Percentiles rank a stretch among this genome's conserved stretches.
Conservation (phyloP, 2,797 vertebrate genomes). For the Glyptemys insculpta region DNA sequence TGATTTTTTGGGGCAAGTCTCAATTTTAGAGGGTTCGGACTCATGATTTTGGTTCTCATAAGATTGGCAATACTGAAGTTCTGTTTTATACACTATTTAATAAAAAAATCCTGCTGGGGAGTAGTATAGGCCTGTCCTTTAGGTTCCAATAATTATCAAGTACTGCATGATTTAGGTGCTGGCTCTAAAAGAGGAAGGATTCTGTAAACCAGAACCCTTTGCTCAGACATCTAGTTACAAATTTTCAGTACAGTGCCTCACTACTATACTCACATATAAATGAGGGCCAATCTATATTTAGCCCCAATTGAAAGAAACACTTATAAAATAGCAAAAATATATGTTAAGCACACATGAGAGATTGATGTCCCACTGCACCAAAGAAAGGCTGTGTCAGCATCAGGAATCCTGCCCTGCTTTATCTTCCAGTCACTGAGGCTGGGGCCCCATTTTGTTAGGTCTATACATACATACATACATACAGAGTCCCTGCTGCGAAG, state of each 20-base stretch:
- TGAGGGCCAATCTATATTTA: not conserved
- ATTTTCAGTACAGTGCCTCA: not conserved
- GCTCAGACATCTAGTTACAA: not conserved
- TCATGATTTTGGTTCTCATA: not conserved
- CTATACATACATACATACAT: not conserved
- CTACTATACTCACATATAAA: not conserved
- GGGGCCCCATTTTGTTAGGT: not conserved
- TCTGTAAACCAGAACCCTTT: not conserved
- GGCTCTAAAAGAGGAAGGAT: conserved; percentile 16
- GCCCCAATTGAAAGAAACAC: not conserved
- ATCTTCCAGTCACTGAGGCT: not conserved
- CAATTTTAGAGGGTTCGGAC: not conserved
- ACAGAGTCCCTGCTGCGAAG: not conserved
- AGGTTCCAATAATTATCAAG: not conserved
- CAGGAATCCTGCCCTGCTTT: not conserved
- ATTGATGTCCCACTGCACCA: not conserved
- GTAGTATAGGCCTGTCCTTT: not conserved
- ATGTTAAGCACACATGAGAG: accelerated
- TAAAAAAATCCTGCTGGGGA: not conserved
- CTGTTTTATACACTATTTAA: too few relatives aligned
- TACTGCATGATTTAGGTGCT: not conserved
- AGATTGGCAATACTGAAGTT: not conserved
- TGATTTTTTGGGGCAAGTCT: not conserved
- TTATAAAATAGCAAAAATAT: accelerated
- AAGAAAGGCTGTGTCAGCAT: not conserved